Evolutionary conservation across 2,888 invertebrate species (phyloP).

Genomic region (Tetropium fuscum): DNA sequence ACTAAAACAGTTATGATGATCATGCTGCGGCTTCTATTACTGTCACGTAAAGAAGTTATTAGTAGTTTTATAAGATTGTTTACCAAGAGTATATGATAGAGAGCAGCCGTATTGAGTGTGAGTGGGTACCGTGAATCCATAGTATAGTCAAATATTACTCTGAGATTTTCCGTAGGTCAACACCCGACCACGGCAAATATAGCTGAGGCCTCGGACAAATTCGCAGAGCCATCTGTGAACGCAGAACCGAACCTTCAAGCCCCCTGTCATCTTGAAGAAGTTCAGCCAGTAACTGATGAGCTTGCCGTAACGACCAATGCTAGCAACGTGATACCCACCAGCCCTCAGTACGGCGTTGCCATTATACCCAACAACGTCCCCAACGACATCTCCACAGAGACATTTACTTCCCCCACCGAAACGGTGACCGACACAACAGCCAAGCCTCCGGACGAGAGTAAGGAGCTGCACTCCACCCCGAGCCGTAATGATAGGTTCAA

Average conservation of each 20-base stretch:
- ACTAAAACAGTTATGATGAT: background rate
- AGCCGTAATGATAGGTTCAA: conserved; percentile 75
- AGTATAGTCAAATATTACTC: conserved; percentile 22
- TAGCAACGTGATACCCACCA: conserved; percentile 72
- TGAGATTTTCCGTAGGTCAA: conserved; percentile 56
- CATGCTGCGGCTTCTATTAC: conserved; percentile 18
- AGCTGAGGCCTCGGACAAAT: conserved; percentile 55
- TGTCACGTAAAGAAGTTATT: conserved; percentile 1
- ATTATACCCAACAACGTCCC: conserved; percentile 67
- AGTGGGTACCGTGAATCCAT: conserved; percentile 48
- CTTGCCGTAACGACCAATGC: conserved; percentile 53
- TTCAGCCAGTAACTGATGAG: conserved; percentile 48
- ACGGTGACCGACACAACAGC: conserved; percentile 51
- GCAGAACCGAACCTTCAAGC: conserved; percentile 48
- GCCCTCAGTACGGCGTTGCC: conserved; percentile 75
- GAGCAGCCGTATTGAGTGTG: conserved; percentile 56
- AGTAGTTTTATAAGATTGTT: background rate
- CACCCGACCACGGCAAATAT: conserved; percentile 65
- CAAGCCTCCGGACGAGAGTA: conserved; percentile 65
- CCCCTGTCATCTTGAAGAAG: conserved; percentile 47
- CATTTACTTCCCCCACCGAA: conserved; percentile 38
- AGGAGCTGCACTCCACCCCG: conserved; percentile 69
- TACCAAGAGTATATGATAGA: conserved; percentile 6
- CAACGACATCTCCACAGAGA: conserved; percentile 60
- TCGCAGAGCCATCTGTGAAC: conserved; percentile 44